Evolutionary conservation across 2,888 invertebrate genomes (phyloP).

Genomic region (Drosophila recens): DNA sequence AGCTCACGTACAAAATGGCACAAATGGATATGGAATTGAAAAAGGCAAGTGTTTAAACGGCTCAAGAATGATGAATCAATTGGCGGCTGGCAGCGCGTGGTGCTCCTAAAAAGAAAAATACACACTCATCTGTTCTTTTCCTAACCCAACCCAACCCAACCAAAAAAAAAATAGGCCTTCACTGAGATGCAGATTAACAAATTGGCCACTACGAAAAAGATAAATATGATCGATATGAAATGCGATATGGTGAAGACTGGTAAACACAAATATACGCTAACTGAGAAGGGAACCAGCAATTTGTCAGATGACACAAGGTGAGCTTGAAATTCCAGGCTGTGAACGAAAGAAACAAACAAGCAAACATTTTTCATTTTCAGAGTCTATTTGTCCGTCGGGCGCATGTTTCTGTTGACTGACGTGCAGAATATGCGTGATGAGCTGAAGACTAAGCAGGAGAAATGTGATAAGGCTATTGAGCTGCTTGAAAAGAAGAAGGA

Average conservation of each 20-base stretch:
- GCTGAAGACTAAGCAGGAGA: conserved; percentile 87
- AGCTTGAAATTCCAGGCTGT: background rate
- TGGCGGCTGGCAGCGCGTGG: conserved; percentile 50
- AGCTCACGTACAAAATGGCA: conserved; percentile 74
- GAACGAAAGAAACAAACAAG: background rate
- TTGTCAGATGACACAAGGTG: conserved; percentile 84
- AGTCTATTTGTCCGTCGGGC: conserved; percentile 88
- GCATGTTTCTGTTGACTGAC: conserved; percentile 91
- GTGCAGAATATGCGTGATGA: conserved; percentile 88
- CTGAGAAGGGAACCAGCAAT: conserved; percentile 86
- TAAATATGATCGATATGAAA: conserved; percentile 90
- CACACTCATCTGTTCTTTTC: conserved; percentile 26
- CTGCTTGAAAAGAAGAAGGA: conserved; percentile 90
- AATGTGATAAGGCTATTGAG: conserved; percentile 89
- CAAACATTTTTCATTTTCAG: conserved; percentile 52
- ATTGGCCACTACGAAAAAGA: conserved; percentile 91
- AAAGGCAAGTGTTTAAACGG: conserved; percentile 70
- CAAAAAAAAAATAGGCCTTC: conserved; percentile 87
- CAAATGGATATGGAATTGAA: conserved; percentile 85
- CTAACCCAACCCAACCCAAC: conserved; percentile 9
- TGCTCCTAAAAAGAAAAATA: conserved; percentile 18
- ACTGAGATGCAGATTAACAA: conserved; percentile 92
- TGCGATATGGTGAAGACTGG: conserved; percentile 90
- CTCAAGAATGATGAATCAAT: background rate
- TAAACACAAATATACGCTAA: conserved; percentile 90